Percentiles rank a stretch among this genome's conserved stretches.
phyloP scores from a whole-genome alignment of 1,140 invertebrate species.

The Nomia melanderi region DNA sequence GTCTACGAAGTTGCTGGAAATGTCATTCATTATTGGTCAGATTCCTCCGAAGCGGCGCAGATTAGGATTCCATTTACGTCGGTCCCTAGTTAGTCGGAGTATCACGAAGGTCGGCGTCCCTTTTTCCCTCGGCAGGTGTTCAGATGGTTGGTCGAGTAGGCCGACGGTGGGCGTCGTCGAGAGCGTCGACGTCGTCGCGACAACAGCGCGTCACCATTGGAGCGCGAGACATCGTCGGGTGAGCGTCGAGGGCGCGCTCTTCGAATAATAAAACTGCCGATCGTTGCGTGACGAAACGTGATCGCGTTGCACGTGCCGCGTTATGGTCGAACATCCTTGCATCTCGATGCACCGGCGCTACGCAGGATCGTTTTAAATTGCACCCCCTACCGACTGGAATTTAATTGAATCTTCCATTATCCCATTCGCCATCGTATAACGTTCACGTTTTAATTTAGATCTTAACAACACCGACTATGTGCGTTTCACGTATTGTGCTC shows the following conservation, averaged over 20 bases:
- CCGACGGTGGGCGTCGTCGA: slow-evolving; percentile 35
- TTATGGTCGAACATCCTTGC: background rate
- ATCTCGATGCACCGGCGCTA: background rate
- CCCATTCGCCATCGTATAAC: background rate
- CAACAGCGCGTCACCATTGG: slow-evolving; percentile 67
- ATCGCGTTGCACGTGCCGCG: slow-evolving; percentile 13
- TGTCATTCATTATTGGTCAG: too few relatives aligned
- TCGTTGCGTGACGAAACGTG: background rate
- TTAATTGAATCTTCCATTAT: background rate
- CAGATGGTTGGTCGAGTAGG: background rate
- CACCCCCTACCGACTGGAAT: too few relatives aligned
- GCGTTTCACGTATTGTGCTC: too few relatives aligned
- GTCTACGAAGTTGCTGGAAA: too few relatives aligned
- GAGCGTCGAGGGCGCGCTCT: slow-evolving; percentile 63
- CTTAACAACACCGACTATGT: too few relatives aligned
- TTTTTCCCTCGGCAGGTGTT: slow-evolving; percentile 13
- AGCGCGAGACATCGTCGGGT: slow-evolving; percentile 73
- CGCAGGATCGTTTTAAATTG: background rate
- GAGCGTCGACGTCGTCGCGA: slow-evolving; percentile 13
- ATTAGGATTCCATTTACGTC: too few relatives aligned
- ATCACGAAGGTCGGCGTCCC: background rate
- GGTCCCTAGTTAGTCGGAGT: too few relatives aligned
- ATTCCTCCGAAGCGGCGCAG: too few relatives aligned
- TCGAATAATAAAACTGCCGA: background rate
- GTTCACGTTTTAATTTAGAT: too few relatives aligned